Base-by-base conservation (phyloP, 2,888 invertebrate species). In the Dasysyrphus tricinctus region DNA sequence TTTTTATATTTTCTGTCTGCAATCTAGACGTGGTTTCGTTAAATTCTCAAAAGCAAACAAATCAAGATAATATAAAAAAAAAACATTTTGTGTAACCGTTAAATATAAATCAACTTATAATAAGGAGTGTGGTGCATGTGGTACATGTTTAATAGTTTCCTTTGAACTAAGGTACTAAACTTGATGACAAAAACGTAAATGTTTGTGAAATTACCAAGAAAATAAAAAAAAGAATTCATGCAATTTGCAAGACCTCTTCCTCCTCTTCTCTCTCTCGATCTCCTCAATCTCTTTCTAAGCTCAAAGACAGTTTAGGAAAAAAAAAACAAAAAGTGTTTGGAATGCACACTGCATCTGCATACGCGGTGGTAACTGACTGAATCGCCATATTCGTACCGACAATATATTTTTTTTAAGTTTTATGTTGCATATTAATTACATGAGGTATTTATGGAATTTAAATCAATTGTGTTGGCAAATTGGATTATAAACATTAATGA, bases 21-120 rank as follows among this genome's bases (percentile, higher is more conserved):
- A 29, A 44, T 49, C 65, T 42, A 44, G 7, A 29, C 9, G 44
- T 63, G 63, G 32, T 49, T 29, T 65, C 34, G 32, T 65, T 65
- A 12, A 47, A 32, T 12, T 29, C 3, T 16, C 3, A 34, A 65
- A 47, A 47, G 2, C 14, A 24, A 12, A 39, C 2, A 47, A 63
- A 44, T 44, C 16, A 19, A 59, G 12, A 51, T 24, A 51, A 51
- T 5, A 51, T n/a, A 24, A 1, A 29, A 29, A 12, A 54, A 24
- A 16, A 9, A n/a, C 16, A 5, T 24, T 39, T 24, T 39, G 39
- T 59, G 59, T 32, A 32, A 32, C 0, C 32, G 14, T 24, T 65
- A 44, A 14, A 12, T 29, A 24, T 0, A 37, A 63, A 63, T 51
- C 19, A 42, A 42, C 14, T 14, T 5, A 42, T 12, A 5, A 42